phyloP scores from a whole-genome alignment of 2,113 vertebrate species.

The Limnothrissa miodon region DNA sequence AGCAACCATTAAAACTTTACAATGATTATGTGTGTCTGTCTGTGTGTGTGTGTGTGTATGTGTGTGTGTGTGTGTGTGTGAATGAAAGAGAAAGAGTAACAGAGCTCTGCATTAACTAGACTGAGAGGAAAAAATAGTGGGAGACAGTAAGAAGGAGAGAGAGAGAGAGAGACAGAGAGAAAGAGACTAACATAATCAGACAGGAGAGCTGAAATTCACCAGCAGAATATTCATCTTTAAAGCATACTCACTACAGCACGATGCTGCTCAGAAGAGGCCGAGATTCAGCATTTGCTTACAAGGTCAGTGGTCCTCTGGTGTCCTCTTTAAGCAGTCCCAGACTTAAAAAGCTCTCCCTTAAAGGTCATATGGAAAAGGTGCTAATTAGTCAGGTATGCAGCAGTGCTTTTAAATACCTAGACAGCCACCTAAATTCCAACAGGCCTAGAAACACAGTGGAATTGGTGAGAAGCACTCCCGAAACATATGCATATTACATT shows the following conservation, averaged over 20 bases:
- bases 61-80: background rate
- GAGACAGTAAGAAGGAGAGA: background rate
- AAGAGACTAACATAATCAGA: background rate
- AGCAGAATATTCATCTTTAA: conserved; percentile 2
- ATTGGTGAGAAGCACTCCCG: background rate
- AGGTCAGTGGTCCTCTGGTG: background rate
- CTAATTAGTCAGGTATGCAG: background rate
- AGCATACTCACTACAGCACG: background rate
- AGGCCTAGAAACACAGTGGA: background rate
- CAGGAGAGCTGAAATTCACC: background rate
- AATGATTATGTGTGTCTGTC: background rate
- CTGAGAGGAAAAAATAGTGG: background rate
- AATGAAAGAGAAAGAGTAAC: background rate
- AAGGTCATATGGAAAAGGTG: background rate
- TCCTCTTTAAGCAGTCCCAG: background rate
- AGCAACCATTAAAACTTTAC: conserved; percentile 36
- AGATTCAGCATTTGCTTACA: background rate
- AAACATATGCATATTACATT: background rate
- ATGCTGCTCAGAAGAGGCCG: background rate
- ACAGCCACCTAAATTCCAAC: background rate
- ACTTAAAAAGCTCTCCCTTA: background rate
- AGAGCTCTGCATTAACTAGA: background rate
- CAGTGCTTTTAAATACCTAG: background rate
- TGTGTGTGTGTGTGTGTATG: conserved; percentile 17
- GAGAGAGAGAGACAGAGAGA: conserved; percentile 4